Conservation (phyloP, 2,888 invertebrate species). For the Mimas tiliae region DNA sequence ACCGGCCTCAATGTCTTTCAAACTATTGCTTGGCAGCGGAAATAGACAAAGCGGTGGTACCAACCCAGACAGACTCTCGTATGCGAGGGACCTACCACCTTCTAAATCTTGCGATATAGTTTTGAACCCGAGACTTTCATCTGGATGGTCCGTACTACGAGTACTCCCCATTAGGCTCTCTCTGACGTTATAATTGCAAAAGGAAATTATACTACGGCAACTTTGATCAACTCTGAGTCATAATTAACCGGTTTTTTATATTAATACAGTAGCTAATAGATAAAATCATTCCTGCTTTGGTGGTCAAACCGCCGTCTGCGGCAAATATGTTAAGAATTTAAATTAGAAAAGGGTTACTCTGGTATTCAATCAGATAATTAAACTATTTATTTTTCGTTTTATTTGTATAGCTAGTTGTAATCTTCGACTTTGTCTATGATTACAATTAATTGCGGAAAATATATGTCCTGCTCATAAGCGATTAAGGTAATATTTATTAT, state of each 20-base stretch:
- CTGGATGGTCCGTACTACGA: too few species aligned
- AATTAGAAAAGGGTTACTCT: constrained; percentile 65
- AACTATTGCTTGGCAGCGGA: too few species aligned
- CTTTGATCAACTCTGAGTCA: neutral
- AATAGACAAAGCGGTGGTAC: too few species aligned
- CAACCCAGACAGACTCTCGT: too few species aligned
- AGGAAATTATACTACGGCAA: neutral
- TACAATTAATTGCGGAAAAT: neutral
- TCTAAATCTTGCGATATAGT: too few species aligned
- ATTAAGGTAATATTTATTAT: too few species aligned
- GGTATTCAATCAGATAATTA: constrained; percentile 59
- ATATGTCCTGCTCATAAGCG: too few species aligned
- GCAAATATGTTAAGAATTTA: constrained; percentile 54
- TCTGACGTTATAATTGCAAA: neutral
- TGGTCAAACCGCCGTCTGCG: constrained; percentile 44
- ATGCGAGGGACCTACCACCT: too few species aligned
- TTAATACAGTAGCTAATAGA: constrained; percentile 12
- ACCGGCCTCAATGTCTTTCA: too few species aligned
- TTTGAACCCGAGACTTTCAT: too few species aligned
- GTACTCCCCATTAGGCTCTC: neutral
- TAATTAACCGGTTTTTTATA: neutral
- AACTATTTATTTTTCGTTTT: constrained; percentile 55
- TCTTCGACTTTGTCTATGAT: neutral
- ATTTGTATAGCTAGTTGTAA: constrained; percentile 42
- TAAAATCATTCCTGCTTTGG: constrained; percentile 36